These are phyloP conservation scores for Ischnura elegans DNA, from an alignment of 2,888 invertebrate species.

Conservation along the genomic window DNA sequence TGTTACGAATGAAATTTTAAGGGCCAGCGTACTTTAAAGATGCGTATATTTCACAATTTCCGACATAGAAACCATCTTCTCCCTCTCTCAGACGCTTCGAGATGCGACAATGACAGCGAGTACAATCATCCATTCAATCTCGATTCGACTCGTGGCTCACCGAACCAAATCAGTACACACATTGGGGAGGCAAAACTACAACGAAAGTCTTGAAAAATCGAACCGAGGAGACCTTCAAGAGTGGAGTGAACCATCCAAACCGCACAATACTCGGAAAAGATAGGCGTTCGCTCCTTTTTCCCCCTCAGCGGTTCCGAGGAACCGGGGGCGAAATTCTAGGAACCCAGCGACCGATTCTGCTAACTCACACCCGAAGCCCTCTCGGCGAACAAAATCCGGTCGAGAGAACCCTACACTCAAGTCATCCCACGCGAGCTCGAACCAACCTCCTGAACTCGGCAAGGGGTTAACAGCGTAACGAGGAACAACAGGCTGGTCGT, in stretches of 20 bases:
- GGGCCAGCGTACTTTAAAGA: too few species aligned
- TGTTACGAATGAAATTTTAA: too few species aligned
- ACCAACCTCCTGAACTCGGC: background rate
- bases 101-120: too few species aligned
- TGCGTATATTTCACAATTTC: too few species aligned
- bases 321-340: conserved; percentile 27
- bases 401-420: background rate
- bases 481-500: background rate
- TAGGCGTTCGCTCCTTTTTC: background rate
- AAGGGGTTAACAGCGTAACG: background rate
- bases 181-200: background rate
- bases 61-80: too few species aligned
- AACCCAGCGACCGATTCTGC: conserved; percentile 38
- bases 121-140: too few species aligned
- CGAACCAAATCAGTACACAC: too few species aligned
- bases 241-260: background rate
- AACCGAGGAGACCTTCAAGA: background rate
- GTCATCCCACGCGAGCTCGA: background rate
- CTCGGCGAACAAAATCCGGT: background rate
- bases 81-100: too few species aligned
- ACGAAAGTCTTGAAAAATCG: background rate
- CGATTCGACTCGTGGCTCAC: too few species aligned
- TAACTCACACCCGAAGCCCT: background rate
- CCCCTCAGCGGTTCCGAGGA: conserved; percentile 17
- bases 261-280: background rate